Evolutionary conservation across 2,888 invertebrate genomes (phyloP).

Genomic region (Ornithoptera alexandrae): DNA sequence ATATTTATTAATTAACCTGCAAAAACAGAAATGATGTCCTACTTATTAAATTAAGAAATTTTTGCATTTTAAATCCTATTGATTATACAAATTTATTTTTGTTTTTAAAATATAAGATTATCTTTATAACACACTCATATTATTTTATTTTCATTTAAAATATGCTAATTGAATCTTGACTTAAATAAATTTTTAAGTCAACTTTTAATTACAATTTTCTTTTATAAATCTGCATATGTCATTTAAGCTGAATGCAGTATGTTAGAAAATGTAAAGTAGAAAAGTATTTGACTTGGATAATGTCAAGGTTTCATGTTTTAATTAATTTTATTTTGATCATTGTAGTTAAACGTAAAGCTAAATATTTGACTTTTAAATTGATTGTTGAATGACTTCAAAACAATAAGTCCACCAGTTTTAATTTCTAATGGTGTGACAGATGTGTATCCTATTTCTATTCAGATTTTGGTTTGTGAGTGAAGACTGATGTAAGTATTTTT

Average conservation of each 20-base stretch:
- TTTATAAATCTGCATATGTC: neutral
- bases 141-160: no score
- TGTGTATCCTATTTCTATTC: constrained; percentile 15
- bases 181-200: neutral
- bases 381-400: neutral
- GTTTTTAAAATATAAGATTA: neutral
- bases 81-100: neutral
- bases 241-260: neutral
- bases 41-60: neutral
- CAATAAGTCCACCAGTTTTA: constrained; percentile 9
- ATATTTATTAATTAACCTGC: neutral
- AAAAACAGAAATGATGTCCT: neutral
- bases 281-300: constrained; percentile 9
- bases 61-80: neutral
- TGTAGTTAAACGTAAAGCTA: neutral
- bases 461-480: constrained; percentile 36
- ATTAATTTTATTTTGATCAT: neutral
- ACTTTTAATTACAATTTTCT: neutral
- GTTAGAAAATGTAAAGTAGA: neutral
- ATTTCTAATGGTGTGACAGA: constrained; percentile 5
- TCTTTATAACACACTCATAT: neutral
- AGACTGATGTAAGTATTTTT: constrained; percentile 49
- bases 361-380: neutral
- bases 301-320: neutral
- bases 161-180: no score